Base-by-base conservation (phyloP, 2,888 invertebrate genomes). In the Hypomecis punctinalis region DNA sequence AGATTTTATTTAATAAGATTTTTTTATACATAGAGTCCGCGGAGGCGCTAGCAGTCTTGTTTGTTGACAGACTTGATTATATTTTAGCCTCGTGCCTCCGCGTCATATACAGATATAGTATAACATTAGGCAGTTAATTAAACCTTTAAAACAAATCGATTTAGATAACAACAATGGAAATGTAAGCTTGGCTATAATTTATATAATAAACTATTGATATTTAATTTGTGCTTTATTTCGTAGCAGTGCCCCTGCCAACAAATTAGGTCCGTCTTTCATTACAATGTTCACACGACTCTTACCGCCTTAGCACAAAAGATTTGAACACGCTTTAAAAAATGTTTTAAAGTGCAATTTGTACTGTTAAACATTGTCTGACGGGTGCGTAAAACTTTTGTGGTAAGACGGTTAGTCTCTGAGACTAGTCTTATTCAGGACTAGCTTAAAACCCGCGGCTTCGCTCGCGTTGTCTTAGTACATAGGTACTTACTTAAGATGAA, bases 161-260 rank as follows among this genome's bases (percentile, higher is more conserved):
- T 85, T 90, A 91, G 88, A 84, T 86, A 81, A 85, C 68, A 85
- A 81, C 80, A 84, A 87, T 83, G 83, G 86, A 89, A 89, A 82
- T 92, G 90, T 92, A 92, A 91, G 92, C 92, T 92, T 93, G 91
- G 91, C 90, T 91, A 91, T 91, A 91, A 91, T 90, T 91, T 91
- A 91, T 90, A 87, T 91, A 93, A 92, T 93, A 93, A 93, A 93
- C 87, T 92, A 91, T 90, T 89, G 88, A 91, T 92, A 92, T 87
- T 86, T 89, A 86, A 58, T 68, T 60, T 45, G 70, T 70, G 78
- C 75, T 75, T 76, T 80, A 79, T 78, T 84, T 77, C 81, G 75
- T 46, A 11, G 39, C 48, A 42, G 35, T 9, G 23, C 47, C 13
- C 5, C 0, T 42, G 42, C 23, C 23, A 23, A 23, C 23, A 23